Percentiles rank a stretch among this genome's conserved stretches.
phyloP scores from a whole-genome alignment of 2,888 invertebrate genomes.

The Euzophera pinguis region DNA sequence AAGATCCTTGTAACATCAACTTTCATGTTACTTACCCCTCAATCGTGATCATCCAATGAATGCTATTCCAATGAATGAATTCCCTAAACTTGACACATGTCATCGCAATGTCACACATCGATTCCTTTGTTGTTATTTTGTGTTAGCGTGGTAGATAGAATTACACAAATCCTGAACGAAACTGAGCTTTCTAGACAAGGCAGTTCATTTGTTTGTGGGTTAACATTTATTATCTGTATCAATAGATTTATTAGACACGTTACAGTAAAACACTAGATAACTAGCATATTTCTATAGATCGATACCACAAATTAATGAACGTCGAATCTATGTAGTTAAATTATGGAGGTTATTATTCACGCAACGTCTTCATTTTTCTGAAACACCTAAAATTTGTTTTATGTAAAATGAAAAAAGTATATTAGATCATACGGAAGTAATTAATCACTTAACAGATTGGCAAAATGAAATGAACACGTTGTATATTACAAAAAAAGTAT shows the following conservation, averaged over 20 bases:
- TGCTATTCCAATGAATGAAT: conserved; percentile 30
- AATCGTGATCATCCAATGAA: conserved; percentile 29
- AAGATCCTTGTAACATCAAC: conserved; percentile 16
- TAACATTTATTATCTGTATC: not conserved
- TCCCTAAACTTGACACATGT: conserved; percentile 31
- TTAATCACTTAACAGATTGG: conserved; percentile 14
- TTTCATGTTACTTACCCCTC: conserved; percentile 11
- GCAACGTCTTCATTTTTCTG: conserved; percentile 51
- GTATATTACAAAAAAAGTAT: conserved; percentile 35
- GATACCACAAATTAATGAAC: conserved; percentile 60
- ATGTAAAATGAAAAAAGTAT: no score
- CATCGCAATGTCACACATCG: conserved; percentile 38
- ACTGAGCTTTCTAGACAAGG: conserved; percentile 67
- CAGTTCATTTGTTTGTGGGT: conserved; percentile 66
- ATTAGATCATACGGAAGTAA: no score
- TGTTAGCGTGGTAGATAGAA: conserved; percentile 50
- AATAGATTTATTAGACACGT: conserved; percentile 12
- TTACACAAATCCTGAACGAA: conserved; percentile 69
- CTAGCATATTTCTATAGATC: not conserved
- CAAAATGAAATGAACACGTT: conserved; percentile 47
- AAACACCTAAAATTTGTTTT: no score
- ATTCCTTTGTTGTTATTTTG: conserved; percentile 26
- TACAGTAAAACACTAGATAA: conserved; percentile 16
- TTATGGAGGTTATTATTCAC: conserved; percentile 52
- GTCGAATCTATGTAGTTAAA: conserved; percentile 43